Percentiles rank a stretch among this genome's conserved stretches.
Conservation (phyloP, 2,113 vertebrate species). For the Promerops cafer region DNA sequence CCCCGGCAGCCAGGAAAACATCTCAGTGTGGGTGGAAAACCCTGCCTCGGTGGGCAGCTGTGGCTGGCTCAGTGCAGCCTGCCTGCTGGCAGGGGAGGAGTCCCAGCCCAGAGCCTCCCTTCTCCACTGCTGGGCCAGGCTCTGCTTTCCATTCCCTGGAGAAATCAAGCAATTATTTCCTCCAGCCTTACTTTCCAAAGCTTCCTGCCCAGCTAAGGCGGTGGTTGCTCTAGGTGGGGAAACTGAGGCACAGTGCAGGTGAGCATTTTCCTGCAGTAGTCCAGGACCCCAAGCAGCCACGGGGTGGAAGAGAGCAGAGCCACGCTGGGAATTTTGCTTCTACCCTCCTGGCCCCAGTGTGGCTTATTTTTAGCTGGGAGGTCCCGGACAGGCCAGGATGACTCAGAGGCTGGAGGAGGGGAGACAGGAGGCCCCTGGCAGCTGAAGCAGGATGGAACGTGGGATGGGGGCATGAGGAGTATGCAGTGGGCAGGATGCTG, state of each 20-base stretch:
- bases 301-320: background rate
- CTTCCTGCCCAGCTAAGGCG: background rate
- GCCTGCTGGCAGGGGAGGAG: background rate
- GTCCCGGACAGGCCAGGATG: background rate
- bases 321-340: constrained; percentile 15
- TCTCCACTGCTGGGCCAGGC: background rate
- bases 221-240: background rate
- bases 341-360: background rate
- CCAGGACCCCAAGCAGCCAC: background rate
- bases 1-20: background rate
- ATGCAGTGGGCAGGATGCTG: background rate
- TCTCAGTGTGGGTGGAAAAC: background rate
- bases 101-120: background rate
- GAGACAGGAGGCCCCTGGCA: background rate
- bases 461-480: background rate
- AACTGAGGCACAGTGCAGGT: background rate
- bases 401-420: constrained; percentile 65
- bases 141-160: background rate
- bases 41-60: background rate
- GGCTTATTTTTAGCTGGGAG: constrained; percentile 68
- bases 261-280: background rate
- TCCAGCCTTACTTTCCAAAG: background rate
- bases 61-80: background rate
- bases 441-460: background rate
- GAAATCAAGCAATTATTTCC: background rate